phyloP scores from a whole-genome alignment of 1,140 invertebrate genomes.

The Dinoponera quadriceps region DNA sequence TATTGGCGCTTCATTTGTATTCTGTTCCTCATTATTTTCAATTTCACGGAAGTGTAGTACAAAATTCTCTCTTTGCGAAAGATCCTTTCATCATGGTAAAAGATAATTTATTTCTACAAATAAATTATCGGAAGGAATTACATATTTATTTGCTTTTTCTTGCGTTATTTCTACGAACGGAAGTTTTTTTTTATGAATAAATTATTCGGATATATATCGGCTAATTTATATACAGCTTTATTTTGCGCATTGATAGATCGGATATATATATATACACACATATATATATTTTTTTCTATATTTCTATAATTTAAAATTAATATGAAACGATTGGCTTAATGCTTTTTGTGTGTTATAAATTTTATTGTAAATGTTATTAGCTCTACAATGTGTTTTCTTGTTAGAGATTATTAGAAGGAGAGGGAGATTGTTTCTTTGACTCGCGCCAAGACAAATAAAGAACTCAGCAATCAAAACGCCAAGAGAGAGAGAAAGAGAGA shows the following conservation, averaged over 20 bases:
- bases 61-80: background rate
- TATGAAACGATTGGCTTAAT: background rate
- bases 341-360: conserved; percentile 20
- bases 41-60: background rate
- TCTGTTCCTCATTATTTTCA: background rate
- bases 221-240: background rate
- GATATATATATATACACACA: background rate
- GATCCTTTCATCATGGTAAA: background rate
- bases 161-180: no score
- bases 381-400: conserved; percentile 16
- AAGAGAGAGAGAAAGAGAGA: no score
- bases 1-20: no score
- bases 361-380: conserved; percentile 46
- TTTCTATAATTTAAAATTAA: conserved; percentile 2
- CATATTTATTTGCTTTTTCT: no score
- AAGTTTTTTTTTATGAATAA: no score
- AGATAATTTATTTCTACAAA: conserved; percentile 1
- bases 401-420: conserved; percentile 44
- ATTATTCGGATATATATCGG: background rate
- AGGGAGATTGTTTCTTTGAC: conserved; percentile 12
- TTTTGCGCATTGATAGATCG: background rate
- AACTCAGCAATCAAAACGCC: conserved; percentile 69
- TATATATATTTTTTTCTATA: conserved; percentile 8
- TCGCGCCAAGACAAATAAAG: conserved; percentile 63
- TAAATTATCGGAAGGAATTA: background rate